Evolutionary conservation across 2,888 invertebrate genomes (phyloP).

Genomic region (Druceiella hillmani): DNA sequence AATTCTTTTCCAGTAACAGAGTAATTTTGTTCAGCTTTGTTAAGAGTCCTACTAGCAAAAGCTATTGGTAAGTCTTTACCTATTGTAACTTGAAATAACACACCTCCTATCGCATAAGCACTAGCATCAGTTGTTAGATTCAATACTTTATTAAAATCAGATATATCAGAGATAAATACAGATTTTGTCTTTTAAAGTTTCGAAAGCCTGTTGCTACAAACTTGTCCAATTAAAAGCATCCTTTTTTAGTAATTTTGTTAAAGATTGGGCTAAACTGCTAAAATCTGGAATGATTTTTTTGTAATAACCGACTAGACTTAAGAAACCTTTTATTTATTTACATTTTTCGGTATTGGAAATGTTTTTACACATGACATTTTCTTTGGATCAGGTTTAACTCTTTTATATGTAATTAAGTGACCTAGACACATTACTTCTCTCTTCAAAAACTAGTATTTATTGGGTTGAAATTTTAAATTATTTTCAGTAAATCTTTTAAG

Average conservation of each 20-base stretch:
- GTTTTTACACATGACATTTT: slow-evolving; percentile 21
- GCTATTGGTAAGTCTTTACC: slow-evolving; percentile 25
- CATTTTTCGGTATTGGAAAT: slow-evolving; percentile 20
- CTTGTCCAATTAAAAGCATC: slow-evolving; percentile 3
- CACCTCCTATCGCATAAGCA: slow-evolving; percentile 24
- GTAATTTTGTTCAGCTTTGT: slow-evolving; percentile 25
- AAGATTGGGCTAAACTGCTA: slow-evolving; percentile 15
- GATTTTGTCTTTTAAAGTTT: slow-evolving; percentile 11
- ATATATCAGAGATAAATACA: slow-evolving; percentile 19
- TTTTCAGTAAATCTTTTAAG: slow-evolving; percentile 25
- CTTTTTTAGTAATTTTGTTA: slow-evolving; percentile 7
- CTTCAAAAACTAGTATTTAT: slow-evolving; percentile 24
- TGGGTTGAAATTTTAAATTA: slow-evolving; percentile 21
- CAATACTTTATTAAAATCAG: slow-evolving; percentile 27
- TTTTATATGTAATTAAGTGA: slow-evolving; percentile 17
- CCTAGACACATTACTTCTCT: slow-evolving; percentile 23
- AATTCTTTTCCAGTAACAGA: slow-evolving; percentile 26
- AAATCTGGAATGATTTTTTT: slow-evolving; percentile 26
- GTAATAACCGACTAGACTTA: slow-evolving; percentile 27
- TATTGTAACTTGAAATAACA: slow-evolving; percentile 22
- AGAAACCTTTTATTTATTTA: slow-evolving; percentile 24
- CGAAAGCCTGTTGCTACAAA: slow-evolving; percentile 7
- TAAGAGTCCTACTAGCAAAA: slow-evolving; percentile 26
- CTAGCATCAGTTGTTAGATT: slow-evolving; percentile 27
- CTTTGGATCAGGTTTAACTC: slow-evolving; percentile 21